phyloP scores from a whole-genome alignment of 2,113 vertebrate species.

The Chionodraco myersi region DNA sequence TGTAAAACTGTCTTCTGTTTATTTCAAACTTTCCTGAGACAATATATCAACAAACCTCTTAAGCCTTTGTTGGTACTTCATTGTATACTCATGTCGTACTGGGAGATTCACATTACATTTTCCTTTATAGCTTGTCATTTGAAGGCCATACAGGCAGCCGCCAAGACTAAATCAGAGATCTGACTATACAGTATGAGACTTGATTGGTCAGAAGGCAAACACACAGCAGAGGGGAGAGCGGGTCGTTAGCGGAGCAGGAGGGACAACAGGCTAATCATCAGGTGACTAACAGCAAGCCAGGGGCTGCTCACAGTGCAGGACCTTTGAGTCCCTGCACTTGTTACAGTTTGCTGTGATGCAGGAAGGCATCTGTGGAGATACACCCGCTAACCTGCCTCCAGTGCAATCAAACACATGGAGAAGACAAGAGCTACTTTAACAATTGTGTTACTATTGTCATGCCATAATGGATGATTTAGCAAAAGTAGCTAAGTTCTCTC shows the following conservation, averaged over 20 bases:
- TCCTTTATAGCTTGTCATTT: background rate
- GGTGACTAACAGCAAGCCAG: constrained; percentile 16
- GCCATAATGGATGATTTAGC: background rate
- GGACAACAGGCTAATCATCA: constrained; percentile 37
- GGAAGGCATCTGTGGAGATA: background rate
- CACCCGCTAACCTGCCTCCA: background rate
- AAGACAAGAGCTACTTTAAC: background rate
- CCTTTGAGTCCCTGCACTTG: constrained; percentile 1
- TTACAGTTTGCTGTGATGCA: constrained; percentile 10
- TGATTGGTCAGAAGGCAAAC: background rate
- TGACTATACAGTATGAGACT: background rate
- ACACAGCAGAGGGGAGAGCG: background rate
- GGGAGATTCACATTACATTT: background rate
- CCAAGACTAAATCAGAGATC: background rate
- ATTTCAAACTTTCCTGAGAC: too few species aligned
- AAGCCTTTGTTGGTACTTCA: too few species aligned
- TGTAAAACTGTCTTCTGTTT: too few species aligned
- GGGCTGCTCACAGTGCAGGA: background rate
- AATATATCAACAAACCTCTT: too few species aligned
- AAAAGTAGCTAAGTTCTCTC: background rate
- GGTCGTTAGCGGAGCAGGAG: constrained; percentile 26
- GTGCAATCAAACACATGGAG: background rate
- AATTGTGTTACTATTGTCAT: background rate
- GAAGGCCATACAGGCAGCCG: background rate
- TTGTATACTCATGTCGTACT: too few species aligned